Evolutionary conservation across 2,888 invertebrate species (phyloP), one percentile per base, ranked within the genome.

Genomic region (Leptura quadrifasciata): DNA sequence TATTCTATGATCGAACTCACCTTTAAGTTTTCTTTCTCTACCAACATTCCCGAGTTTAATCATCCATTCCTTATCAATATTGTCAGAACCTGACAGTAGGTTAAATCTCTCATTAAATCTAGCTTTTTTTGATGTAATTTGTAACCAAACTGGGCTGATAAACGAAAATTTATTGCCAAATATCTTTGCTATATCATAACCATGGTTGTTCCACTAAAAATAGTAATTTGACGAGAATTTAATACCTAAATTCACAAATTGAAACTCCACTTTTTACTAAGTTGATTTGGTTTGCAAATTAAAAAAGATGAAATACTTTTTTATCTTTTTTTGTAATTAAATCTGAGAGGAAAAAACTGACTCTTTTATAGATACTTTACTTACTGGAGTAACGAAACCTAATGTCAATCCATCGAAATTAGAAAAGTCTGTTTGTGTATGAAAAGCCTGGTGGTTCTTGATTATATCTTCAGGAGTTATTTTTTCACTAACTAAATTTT

Each of bases 71-170:
- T 93, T 92, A 86, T 97, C 96, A 67, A 97, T 93, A 90, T 98
- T 97, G 89, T 97, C 96, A 0, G 93, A 90, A 0, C 95, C 95
- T 0, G 92, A 91, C 68, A 96, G 88, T 67, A 93, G 92, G 86
- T 94, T 95, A 47, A 8, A 8, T 31, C 8, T 31, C 6, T 8
- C 27, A 20, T 91, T 91, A n/a, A n/a, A n/a, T 74, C 91, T 91
- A 1, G 90, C 89, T 17, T 91, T 92, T 75, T 93, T 93, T 54
- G 94, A 90, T 76, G 93, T 92, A 15, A 98, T 90, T 90, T 98
- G 97, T 35, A 98, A 91, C 98, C 98, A 99, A 0, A 98, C 98
- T 0, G 98, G 98, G 0, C 98, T 96, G 24, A 98, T 93, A 85
- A 95, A 95, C 68, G 95, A 94, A 84, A 98, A 96, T 89, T 98